phyloP scores from a whole-genome alignment of 64 coral and sea anemone species.

The Anthopleura sola region DNA sequence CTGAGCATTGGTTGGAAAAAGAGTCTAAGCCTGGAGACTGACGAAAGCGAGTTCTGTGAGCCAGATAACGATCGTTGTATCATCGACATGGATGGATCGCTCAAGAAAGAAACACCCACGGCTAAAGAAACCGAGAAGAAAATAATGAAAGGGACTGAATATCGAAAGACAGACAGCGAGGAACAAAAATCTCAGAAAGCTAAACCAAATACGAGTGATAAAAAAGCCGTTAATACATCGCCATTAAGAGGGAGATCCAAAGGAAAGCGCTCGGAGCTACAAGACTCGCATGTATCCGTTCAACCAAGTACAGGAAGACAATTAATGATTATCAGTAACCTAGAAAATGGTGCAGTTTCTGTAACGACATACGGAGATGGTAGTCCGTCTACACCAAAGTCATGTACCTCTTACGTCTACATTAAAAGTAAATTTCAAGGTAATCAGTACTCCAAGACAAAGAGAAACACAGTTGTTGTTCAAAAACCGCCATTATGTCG shows the following conservation, averaged over 20 bases:
- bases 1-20: conserved; percentile 18
- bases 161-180: background rate
- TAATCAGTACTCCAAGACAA: background rate
- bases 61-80: background rate
- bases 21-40: conserved; percentile 16
- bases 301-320: background rate
- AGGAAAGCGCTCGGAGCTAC: conserved; percentile 5
- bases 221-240: background rate
- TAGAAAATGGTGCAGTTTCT: conserved; percentile 2
- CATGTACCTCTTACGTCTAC: conserved; percentile 8
- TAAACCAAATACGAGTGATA: background rate
- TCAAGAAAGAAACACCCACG: conserved; percentile 1
- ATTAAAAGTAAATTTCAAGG: conserved; percentile 15
- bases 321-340: conserved; percentile 1
- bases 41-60: background rate
- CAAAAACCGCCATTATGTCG: conserved; percentile 22
- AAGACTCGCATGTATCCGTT: conserved; percentile 12
- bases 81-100: background rate
- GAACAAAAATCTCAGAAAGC: background rate
- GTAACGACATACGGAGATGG: background rate
- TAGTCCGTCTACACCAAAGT: background rate
- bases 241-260: background rate
- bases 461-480: conserved; percentile 3
- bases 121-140: background rate
- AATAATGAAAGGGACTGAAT: background rate